Evolutionary conservation across 92 coral and sea anemone genomes (phyloP), one percentile per base, ranked within the genome.

Genomic region (Porites cylindrica): DNA sequence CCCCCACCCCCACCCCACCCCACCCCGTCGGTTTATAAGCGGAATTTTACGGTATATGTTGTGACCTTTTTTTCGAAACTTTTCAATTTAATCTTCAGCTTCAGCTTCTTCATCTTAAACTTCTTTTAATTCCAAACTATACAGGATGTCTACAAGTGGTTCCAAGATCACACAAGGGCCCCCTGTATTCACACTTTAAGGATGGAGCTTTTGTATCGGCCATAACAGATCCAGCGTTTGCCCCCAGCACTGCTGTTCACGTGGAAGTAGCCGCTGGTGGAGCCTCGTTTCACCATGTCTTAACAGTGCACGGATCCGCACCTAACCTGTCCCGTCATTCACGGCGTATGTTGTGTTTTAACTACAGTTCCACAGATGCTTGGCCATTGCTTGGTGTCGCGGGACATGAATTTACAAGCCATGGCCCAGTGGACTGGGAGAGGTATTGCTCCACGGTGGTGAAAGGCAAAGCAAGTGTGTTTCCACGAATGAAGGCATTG

Each of bases 131-230:
- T 62, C 66, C n/a, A 16, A 62, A 16, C 1, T 7, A 16, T 62
- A 3, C 71, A 90, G 93, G 93, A 19, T 90, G 93, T 53, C 90
- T 90, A 54, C 93, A 90, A 90, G 95, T 92, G 43, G 51, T 92
- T 47, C 94, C 94, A 10, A 75, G 83, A 8, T 84, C 90, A 10
- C 92, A 92, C 51, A 82, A 78, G 51, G 91, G 94, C 19, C 93
- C 93, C 21, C 67, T 91, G 43, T 77, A 85, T 17, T 82, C 88
- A 7, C 94, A 91, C 86, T 82, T 75, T 62, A 77, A 71, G 62
- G 86, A 91, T 59, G 91, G 91, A 3, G 88, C 61, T 13, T 91
- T 91, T 62, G 91, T 70, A 9, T 86, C 91, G 24, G 94, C 94
- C 14, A 76, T 91, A 59, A 77, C 47, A 38, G 90, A 90, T 65